Evolutionary conservation across 2,888 invertebrate species (phyloP).

Genomic region (Lapara coniferarum): DNA sequence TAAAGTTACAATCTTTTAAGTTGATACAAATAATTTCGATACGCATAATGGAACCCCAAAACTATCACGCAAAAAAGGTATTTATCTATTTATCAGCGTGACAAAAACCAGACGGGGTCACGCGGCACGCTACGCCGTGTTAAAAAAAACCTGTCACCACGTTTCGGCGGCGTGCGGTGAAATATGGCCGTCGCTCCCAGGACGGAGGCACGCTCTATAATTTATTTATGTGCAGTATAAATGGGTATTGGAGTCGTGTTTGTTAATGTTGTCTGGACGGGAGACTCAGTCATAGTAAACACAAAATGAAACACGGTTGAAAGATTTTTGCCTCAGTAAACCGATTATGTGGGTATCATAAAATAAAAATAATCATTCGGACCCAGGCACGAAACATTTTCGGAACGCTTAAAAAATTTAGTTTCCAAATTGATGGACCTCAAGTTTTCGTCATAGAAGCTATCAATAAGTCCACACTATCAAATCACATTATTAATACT

Average conservation of each 20-base stretch:
- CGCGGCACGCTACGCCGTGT: slow-evolving; percentile 48
- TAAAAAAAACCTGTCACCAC: slow-evolving; percentile 63
- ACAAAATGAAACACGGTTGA: not conserved
- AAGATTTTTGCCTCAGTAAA: not conserved
- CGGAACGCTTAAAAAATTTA: too few species aligned
- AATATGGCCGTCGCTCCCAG: slow-evolving; percentile 51
- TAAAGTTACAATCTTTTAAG: too few species aligned
- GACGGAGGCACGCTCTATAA: not conserved
- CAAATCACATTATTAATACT: too few species aligned
- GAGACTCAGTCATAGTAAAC: not conserved
- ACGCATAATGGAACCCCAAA: too few species aligned
- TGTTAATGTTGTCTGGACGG: not conserved
- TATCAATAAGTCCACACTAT: too few species aligned
- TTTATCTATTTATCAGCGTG: slow-evolving; percentile 49
- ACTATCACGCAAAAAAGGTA: slow-evolving; percentile 4
- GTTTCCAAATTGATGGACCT: too few species aligned
- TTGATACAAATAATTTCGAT: too few species aligned
- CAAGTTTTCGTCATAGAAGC: too few species aligned
- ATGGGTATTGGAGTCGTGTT: slow-evolving; percentile 6
- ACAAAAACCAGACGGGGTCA: slow-evolving; percentile 51
- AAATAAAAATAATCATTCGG: too few species aligned
- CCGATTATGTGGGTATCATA: too few species aligned
- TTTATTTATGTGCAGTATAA: slow-evolving; percentile 25
- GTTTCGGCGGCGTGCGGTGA: slow-evolving; percentile 58
- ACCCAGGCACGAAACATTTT: too few species aligned